Evolutionary conservation across 2,888 invertebrate genomes (phyloP), one percentile per base, ranked within the genome.

Genomic region (Caenorhabditis doughertyi): DNA sequence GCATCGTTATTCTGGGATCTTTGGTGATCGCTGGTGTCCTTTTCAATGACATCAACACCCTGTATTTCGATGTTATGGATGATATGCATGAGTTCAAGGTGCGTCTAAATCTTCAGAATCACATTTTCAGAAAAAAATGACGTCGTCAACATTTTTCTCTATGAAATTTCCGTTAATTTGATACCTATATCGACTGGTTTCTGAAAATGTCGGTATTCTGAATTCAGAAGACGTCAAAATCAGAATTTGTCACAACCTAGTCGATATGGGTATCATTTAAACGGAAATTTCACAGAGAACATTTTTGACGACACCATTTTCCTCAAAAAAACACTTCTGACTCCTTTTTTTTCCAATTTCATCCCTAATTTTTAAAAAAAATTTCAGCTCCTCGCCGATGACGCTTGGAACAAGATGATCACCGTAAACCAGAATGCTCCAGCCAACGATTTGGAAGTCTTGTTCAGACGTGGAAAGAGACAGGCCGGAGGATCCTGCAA

Each of bases 41-140:
- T 7, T 84, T 82, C 77, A 79, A 84, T 71, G 84, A 84, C 44
- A 84, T 84, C 73, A 84, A 84, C 74, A 53, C 58, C 9, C 47
- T 84, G 32, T 84, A 84, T 29, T 79, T 74, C 9, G 84, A 84
- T 51, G 77, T 82, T 13, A 79, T 84, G 82, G 79, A 76, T 32
- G 84, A 84, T 80, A 79, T 79, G 79, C 79, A 79, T 16, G 47
- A 18, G 47, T 47, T 21, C 21, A 21, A n/a, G 47, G 47, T 39
- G 4, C 3, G 39, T 32, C 32, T 4, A 32, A 32, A 32, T 4
- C 4, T 32, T 9, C 9, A 16, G 16, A 39, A 9, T 39, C 32
- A 39, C 9, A 16, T 13, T 39, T 39, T 13, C 13, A 11, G 39
- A 39, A 11, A 32, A 39, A 39, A 39, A 39, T 39, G 39, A 39